These are phyloP conservation scores for Seison nebaliae DNA, from an alignment of 1,140 invertebrate genomes.

Conservation along the genomic window DNA sequence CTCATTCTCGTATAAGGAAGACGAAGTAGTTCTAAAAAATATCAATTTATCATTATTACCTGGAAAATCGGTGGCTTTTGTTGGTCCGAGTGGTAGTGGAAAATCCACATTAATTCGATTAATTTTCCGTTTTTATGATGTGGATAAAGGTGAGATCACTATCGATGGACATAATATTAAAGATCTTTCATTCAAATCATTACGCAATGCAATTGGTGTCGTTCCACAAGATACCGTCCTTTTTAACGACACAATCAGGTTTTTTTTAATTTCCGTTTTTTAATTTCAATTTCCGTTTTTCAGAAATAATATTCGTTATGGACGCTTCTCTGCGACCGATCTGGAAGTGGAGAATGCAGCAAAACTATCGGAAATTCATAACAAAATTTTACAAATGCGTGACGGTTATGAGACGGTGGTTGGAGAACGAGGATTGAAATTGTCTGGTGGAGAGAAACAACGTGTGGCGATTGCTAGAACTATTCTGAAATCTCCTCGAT, in stretches of 20 bases:
- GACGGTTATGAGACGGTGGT: constrained; percentile 34
- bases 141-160: not conserved
- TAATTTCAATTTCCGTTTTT: not conserved
- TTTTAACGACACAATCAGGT: constrained; percentile 68
- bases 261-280: too few species aligned
- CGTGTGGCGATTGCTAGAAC: constrained; percentile 21
- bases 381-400: constrained; percentile 60
- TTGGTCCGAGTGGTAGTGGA: constrained; percentile 25
- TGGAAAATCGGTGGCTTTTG: constrained; percentile 40
- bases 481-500: not conserved
- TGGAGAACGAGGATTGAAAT: constrained; percentile 22
- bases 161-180: constrained; percentile 4
- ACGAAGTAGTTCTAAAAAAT: not conserved
- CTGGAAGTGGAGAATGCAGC: constrained; percentile 62
- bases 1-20: too few species aligned
- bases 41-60: constrained; percentile 18
- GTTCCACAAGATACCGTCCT: constrained; percentile 88
- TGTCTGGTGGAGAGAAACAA: constrained; percentile 25
- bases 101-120: constrained; percentile 26
- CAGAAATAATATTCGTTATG: constrained; percentile 72
- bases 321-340: constrained; percentile 45
- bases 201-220: constrained; percentile 54
- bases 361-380: constrained; percentile 67
- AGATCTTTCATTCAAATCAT: constrained; percentile 27
- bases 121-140: constrained; percentile 25